Evolutionary conservation across 1,140 invertebrate genomes (phyloP).

Genomic region (Thalassaphorura encarpata): DNA sequence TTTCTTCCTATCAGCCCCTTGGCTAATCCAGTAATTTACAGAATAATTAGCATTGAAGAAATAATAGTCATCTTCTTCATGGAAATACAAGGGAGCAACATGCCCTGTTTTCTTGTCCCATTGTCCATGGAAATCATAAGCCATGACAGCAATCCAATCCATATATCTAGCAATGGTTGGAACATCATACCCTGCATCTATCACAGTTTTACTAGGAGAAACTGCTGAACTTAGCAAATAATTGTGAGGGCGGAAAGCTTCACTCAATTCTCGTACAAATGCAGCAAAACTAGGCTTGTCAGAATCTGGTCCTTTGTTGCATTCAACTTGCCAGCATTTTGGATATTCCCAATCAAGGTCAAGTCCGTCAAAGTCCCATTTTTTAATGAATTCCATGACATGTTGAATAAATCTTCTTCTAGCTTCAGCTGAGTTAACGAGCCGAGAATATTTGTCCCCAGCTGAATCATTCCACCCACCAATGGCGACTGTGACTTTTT

Average conservation of each 20-base stretch:
- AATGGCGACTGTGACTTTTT: conserved; percentile 60
- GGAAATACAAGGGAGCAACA: conserved; percentile 40
- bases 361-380: conserved; percentile 50
- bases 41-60: conserved; percentile 39
- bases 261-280: conserved; percentile 60
- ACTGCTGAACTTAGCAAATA: conserved; percentile 70
- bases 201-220: conserved; percentile 75
- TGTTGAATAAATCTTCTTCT: conserved; percentile 48
- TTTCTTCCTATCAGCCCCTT: conserved; percentile 50
- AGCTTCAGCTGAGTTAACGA: conserved; percentile 34
- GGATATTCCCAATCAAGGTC: conserved; percentile 49
- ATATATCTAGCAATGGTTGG: conserved; percentile 40
- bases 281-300: conserved; percentile 56
- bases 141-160: conserved; percentile 44
- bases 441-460: conserved; percentile 48
- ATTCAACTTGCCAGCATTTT: conserved; percentile 59
- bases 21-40: conserved; percentile 49
- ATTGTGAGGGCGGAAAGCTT: conserved; percentile 47
- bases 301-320: conserved; percentile 46
- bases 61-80: conserved; percentile 37
- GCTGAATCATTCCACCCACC: conserved; percentile 61
- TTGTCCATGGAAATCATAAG: conserved; percentile 44
- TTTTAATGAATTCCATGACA: conserved; percentile 43
- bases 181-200: conserved; percentile 74
- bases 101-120: conserved; percentile 45